Evolutionary conservation across 2,888 invertebrate genomes (phyloP), one percentile per base, ranked within the genome.

Genomic region (Hemithea aestivaria): DNA sequence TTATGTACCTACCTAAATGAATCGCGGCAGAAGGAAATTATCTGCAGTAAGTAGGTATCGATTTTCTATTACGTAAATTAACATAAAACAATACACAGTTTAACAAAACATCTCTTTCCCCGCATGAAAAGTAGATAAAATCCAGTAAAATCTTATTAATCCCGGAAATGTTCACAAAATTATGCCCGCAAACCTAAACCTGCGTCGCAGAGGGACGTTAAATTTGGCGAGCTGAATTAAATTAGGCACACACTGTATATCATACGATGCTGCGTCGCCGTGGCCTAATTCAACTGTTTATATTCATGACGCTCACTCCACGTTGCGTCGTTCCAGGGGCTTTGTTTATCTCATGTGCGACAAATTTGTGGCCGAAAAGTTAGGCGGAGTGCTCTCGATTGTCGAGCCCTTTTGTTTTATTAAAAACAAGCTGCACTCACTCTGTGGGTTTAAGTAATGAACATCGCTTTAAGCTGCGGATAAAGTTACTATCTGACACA

Each of bases 201-300:
- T 60, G 58, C 41, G 40, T 45, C 43, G 37, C 21, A 48, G 23
- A 31, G 60, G 57, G 60, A 60, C 56, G 45, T 44, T 68, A 70
- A 71, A 73, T 72, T 66, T 57, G 53, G 56, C 56, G 56, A 62
- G 65, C 57, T 58, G 69, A 80, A 81, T 80, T 75, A 80, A 82
- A 82, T 83, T 79, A 78, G 68, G 58, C 71, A 64, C 66, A 68
- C 64, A 71, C 62, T 73, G 74, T 80, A 68, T 74, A 76, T 79
- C 77, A 81, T 77, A 75, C 38, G 34, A 48, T 56, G 55, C 52
- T 58, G 50, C 61, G 54, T 63, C 9, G 49, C 57, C 54, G 58
- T 50, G 51, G 57, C 69, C 73, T 84, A 84, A 84, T 84, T 81
- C 66, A 64, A 76, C 80, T 76, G 82, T 84, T 84, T 81, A 81